phyloP scores from a whole-genome alignment of 1,140 invertebrate genomes.

The Plectus sambesii region DNA sequence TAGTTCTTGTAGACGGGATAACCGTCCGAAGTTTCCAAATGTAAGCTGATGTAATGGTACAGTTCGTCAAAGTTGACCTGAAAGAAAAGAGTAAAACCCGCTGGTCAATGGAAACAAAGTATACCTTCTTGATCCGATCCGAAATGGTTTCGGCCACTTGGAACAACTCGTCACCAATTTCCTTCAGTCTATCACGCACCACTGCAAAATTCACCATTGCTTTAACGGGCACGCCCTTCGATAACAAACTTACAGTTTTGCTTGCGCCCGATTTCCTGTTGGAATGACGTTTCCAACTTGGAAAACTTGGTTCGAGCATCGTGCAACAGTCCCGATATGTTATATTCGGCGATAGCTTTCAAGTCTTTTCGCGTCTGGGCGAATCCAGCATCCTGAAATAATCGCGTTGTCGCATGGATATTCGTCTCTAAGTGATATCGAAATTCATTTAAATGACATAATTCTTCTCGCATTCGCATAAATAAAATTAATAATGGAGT shows the following conservation, averaged over 20 bases:
- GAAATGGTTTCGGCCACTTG: constrained; percentile 26
- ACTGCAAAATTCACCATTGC: constrained; percentile 10
- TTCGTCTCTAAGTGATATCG: too few relatives aligned
- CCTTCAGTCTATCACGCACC: constrained; percentile 22
- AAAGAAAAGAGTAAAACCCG: too few relatives aligned
- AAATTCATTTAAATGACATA: too few relatives aligned
- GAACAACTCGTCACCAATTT: constrained; percentile 30
- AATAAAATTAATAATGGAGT: too few relatives aligned
- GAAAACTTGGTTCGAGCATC: background rate
- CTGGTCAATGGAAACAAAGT: too few relatives aligned
- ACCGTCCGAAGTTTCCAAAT: constrained; percentile 19
- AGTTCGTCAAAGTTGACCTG: constrained; percentile 28
- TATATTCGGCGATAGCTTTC: constrained; percentile 19
- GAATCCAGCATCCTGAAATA: too few relatives aligned
- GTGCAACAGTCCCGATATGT: constrained; percentile 17
- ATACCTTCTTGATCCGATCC: constrained; percentile 23
- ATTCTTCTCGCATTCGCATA: too few relatives aligned
- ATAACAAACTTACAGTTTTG: too few relatives aligned
- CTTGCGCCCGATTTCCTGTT: too few relatives aligned
- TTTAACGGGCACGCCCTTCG: constrained; percentile 1
- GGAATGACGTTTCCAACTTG: constrained; percentile 13
- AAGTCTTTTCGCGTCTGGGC: constrained; percentile 21
- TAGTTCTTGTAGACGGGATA: constrained; percentile 21
- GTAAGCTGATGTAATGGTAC: constrained; percentile 19
- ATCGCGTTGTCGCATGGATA: too few relatives aligned